Percentiles rank a stretch among this genome's conserved stretches.
These are phyloP conservation scores for Tinamus major DNA, from an alignment of 2,797 vertebrate genomes.

Conservation along the genomic window DNA sequence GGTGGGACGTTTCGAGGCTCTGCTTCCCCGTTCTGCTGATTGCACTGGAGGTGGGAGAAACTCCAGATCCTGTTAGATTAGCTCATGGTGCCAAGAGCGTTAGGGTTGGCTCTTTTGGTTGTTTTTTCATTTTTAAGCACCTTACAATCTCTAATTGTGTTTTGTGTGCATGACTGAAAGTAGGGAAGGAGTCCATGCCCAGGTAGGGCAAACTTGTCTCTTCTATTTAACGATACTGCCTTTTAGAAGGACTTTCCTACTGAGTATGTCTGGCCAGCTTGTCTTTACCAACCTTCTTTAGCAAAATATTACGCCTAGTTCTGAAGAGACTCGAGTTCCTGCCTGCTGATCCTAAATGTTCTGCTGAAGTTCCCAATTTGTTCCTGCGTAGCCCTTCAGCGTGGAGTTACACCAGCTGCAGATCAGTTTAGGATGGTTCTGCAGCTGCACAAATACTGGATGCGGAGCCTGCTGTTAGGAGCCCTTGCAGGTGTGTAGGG, in stretches of 20 bases:
- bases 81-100: not conserved
- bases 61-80: not conserved
- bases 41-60: conserved; percentile 3
- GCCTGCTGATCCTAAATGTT: not conserved
- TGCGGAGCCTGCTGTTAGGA: not conserved
- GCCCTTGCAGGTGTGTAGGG: not conserved
- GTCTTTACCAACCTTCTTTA: conserved; percentile 1
- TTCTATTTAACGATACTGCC: not conserved
- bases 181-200: conserved; percentile 17
- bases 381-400: not conserved
- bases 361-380: not conserved
- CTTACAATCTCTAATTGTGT: not conserved
- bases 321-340: not conserved
- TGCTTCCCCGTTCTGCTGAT: not conserved
- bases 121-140: not conserved
- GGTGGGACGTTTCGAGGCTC: conserved; percentile 3
- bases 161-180: not conserved
- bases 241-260: not conserved
- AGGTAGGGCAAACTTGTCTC: conserved; percentile 19
- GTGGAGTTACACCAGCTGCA: not conserved
- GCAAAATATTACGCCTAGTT: no score
- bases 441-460: not conserved
- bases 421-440: not conserved
- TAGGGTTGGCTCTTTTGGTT: not conserved
- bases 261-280: not conserved